Conservation (phyloP, 2,888 invertebrate species). For the Diplazon laetatorius region DNA sequence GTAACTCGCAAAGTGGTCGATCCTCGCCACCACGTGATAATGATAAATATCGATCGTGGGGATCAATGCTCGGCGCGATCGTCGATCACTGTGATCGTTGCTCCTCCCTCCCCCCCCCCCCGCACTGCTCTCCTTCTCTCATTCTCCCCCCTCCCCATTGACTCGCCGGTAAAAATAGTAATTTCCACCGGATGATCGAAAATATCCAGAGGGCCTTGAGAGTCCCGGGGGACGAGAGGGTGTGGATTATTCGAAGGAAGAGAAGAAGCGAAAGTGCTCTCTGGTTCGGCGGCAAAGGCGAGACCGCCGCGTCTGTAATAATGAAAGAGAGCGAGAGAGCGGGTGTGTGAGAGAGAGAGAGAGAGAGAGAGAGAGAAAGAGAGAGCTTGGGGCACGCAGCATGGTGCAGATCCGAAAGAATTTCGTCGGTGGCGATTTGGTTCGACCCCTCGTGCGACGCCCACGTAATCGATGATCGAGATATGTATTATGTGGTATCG, state of each 20-base stretch:
- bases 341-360: constrained; percentile 59
- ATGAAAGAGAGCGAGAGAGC: constrained; percentile 54
- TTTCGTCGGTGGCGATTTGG: constrained; percentile 58
- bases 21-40: constrained; percentile 10
- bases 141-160: too few species aligned
- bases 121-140: too few species aligned
- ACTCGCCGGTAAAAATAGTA: constrained; percentile 65
- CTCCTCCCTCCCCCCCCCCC: constrained; percentile 3
- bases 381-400: constrained; percentile 22
- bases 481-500: constrained; percentile 45
- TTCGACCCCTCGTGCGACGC: constrained; percentile 60
- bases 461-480: constrained; percentile 61
- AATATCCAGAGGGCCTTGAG: constrained; percentile 71
- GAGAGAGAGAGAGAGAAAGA: constrained; percentile 52
- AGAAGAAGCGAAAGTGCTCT: constrained; percentile 35
- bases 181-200: constrained; percentile 72
- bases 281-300: constrained; percentile 31
- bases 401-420: constrained; percentile 41
- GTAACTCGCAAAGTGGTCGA: not conserved
- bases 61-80: constrained; percentile 43
- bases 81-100: constrained; percentile 64
- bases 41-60: constrained; percentile 47
- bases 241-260: constrained; percentile 8
- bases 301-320: constrained; percentile 58
- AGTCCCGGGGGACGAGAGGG: not conserved